phyloP scores from a whole-genome alignment of 2,888 invertebrate species.

The Watsonalla binaria region DNA sequence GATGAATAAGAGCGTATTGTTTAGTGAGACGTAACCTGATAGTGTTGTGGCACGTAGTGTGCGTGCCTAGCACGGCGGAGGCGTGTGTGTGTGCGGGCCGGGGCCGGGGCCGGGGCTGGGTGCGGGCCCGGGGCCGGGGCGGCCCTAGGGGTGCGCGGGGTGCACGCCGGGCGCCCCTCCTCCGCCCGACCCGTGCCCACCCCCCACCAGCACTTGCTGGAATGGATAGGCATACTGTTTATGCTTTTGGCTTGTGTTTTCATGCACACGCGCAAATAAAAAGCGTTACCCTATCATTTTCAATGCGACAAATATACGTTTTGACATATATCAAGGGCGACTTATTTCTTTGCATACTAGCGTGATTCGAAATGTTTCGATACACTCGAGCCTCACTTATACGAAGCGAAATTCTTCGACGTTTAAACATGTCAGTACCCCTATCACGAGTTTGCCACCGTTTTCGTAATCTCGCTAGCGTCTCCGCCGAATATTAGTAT shows the following conservation, averaged over 20 bases:
- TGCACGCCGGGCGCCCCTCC: constrained; percentile 49
- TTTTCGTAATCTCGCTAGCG: too few species aligned
- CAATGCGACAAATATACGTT: neutral
- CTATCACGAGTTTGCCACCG: too few species aligned
- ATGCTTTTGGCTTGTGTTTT: neutral
- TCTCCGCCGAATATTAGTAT: too few species aligned
- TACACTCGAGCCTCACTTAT: too few species aligned
- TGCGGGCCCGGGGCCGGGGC: constrained; percentile 10
- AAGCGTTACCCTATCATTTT: neutral
- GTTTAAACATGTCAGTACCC: too few species aligned
- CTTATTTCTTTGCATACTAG: too few species aligned
- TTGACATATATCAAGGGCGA: neutral
- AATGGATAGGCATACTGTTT: neutral
- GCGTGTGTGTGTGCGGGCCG: constrained; percentile 12
- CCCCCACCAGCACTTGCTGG: constrained; percentile 53
- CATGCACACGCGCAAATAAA: neutral
- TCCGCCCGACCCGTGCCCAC: constrained; percentile 43
- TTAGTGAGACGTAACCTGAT: neutral
- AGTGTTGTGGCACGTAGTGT: constrained; percentile 7
- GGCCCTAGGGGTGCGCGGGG: constrained; percentile 45
- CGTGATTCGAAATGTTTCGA: too few species aligned
- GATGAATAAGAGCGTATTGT: too few species aligned
- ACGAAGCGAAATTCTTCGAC: too few species aligned
- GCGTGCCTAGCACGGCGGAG: constrained; percentile 28
- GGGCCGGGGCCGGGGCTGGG: constrained; percentile 13